Percentiles rank a stretch among this genome's conserved stretches.
These are phyloP conservation scores for Palythoa grandiflora DNA, from an alignment of 92 coral and sea anemone species.

Conservation along the genomic window DNA sequence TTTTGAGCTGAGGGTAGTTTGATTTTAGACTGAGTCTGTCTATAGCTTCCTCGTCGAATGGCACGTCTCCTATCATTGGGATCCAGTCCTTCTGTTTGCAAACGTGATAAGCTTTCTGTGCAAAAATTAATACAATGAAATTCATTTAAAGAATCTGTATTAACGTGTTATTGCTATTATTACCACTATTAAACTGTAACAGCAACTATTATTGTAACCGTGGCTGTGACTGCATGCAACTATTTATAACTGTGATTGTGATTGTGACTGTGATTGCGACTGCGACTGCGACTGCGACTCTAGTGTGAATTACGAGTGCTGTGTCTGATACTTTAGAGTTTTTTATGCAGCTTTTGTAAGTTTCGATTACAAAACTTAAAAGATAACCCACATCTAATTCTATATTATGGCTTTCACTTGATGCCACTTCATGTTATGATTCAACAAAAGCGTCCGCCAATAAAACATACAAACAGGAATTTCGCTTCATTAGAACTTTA, in stretches of 20 bases:
- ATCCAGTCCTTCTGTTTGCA: constrained; percentile 74
- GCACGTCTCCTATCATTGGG: constrained; percentile 71
- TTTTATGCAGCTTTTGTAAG: too few species aligned
- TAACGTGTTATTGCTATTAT: not conserved
- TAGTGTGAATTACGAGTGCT: too few species aligned
- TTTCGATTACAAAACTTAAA: too few species aligned
- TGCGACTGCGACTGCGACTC: too few species aligned
- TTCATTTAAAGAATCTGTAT: not conserved
- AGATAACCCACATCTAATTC: too few species aligned
- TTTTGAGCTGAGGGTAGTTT: not conserved
- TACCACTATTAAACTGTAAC: not conserved
- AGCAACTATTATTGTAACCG: too few species aligned
- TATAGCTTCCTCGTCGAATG: constrained; percentile 76
- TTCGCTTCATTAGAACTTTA: not conserved
- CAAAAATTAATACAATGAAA: not conserved
- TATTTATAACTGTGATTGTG: too few species aligned
- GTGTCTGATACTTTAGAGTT: too few species aligned
- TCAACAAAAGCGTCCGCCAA: not conserved
- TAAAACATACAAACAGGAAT: not conserved
- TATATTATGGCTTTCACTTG: too few species aligned
- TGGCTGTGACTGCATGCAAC: too few species aligned
- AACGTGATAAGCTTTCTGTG: constrained; percentile 76
- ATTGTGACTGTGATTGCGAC: too few species aligned
- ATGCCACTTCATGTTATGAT: too few species aligned
- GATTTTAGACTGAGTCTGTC: constrained; percentile 44